Evolutionary conservation across 1,140 invertebrate genomes (phyloP).

Genomic region (Ostrea edulis): DNA sequence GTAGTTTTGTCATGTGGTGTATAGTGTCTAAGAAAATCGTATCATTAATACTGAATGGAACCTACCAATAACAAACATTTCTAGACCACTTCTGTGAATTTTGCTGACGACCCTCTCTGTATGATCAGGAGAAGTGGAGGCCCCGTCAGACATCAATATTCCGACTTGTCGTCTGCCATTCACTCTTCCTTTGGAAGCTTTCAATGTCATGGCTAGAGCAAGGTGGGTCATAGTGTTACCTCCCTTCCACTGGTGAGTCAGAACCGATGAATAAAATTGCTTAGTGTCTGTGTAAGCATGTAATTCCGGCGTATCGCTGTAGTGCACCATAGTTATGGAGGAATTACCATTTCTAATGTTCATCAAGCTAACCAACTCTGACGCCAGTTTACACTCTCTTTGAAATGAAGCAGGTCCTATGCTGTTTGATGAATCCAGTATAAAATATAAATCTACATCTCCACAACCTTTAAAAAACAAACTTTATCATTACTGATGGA

Average conservation of each 20-base stretch:
- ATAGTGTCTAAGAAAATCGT: too few relatives aligned
- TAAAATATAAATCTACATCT: not conserved
- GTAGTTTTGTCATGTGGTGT: too few relatives aligned
- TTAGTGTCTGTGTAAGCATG: not conserved
- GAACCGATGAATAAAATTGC: not conserved
- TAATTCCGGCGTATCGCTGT: not conserved
- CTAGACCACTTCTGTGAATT: not conserved
- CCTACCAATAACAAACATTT: slow-evolving; percentile 24
- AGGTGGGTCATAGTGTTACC: slow-evolving; percentile 11
- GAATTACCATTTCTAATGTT: not conserved
- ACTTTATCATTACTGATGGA: not conserved
- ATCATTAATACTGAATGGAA: not conserved
- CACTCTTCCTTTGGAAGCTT: not conserved
- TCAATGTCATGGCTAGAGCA: not conserved
- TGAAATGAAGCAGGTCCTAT: slow-evolving; percentile 1
- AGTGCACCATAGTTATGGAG: not conserved
- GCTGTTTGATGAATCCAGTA: slow-evolving; percentile 15
- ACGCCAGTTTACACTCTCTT: not conserved
- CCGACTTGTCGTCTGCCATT: not conserved
- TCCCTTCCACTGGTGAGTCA: not conserved
- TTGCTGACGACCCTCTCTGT: not conserved
- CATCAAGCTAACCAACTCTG: not conserved
- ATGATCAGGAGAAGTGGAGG: not conserved
- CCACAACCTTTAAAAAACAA: not conserved
- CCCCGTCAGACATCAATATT: not conserved